Evolutionary conservation across 2,888 invertebrate species (phyloP).

Genomic region (Acanthosoma haemorrhoidale): DNA sequence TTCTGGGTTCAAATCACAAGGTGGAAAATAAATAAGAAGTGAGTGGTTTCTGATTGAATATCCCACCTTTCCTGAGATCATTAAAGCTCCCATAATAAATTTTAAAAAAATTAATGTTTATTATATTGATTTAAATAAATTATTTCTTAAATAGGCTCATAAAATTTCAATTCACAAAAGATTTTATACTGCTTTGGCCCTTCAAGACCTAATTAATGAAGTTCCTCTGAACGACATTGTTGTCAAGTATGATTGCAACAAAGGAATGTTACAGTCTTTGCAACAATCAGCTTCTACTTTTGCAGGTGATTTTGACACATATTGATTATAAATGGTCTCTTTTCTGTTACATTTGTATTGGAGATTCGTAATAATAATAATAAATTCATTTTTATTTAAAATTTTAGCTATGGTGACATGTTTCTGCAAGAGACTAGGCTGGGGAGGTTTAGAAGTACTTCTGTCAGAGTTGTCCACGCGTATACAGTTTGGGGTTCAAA

Average conservation of each 20-base stretch:
- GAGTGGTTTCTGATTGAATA: too few relatives aligned
- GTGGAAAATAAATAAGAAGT: too few relatives aligned
- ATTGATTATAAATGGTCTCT: background rate
- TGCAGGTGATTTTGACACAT: slow-evolving; percentile 55
- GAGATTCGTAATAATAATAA: background rate
- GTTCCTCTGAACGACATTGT: slow-evolving; percentile 73
- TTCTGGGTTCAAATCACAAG: too few relatives aligned
- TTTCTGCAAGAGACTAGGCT: slow-evolving; percentile 89
- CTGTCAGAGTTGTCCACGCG: slow-evolving; percentile 90
- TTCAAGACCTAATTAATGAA: slow-evolving; percentile 91
- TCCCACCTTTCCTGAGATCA: too few relatives aligned
- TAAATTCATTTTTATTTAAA: background rate
- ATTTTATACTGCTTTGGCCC: slow-evolving; percentile 83
- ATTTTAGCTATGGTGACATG: slow-evolving; percentile 84
- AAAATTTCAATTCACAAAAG: slow-evolving; percentile 51
- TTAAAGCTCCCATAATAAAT: too few relatives aligned
- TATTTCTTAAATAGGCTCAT: slow-evolving; percentile 32
- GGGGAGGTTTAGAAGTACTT: slow-evolving; percentile 83
- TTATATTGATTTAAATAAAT: too few relatives aligned
- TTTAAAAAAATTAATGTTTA: too few relatives aligned
- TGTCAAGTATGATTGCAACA: slow-evolving; percentile 75
- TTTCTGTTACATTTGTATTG: background rate
- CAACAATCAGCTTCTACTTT: slow-evolving; percentile 94
- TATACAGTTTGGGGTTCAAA: slow-evolving; percentile 87
- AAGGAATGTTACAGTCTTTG: slow-evolving; percentile 86